Evolutionary conservation across 2,888 invertebrate genomes (phyloP).

Genomic region (Dryobota labecula): DNA sequence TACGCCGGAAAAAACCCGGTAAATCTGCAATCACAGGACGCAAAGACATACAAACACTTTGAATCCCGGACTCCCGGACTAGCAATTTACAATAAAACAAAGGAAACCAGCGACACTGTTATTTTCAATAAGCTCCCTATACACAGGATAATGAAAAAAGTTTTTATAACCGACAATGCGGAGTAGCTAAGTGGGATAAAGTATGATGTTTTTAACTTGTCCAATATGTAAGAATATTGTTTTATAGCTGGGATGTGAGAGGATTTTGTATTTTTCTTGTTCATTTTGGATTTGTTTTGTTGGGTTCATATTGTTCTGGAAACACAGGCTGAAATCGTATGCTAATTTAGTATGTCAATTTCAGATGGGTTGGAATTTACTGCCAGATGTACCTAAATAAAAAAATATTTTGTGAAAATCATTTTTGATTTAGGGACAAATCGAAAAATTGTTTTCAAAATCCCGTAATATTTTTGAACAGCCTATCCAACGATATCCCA

Average conservation of each 20-base stretch:
- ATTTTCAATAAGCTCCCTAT: constrained; percentile 86
- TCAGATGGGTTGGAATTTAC: background rate
- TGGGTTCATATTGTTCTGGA: constrained; percentile 9
- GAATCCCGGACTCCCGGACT: constrained; percentile 43
- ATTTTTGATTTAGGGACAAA: too few relatives aligned
- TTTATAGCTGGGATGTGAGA: constrained; percentile 54
- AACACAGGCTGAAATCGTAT: background rate
- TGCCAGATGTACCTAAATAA: background rate
- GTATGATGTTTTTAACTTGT: constrained; percentile 67
- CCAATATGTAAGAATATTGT: constrained; percentile 64
- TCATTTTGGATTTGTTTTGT: constrained; percentile 24
- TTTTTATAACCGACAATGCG: constrained; percentile 86
- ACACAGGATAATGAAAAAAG: constrained; percentile 87
- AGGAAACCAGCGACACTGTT: constrained; percentile 79
- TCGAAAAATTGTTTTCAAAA: too few relatives aligned
- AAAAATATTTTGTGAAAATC: too few relatives aligned
- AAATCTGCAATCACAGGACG: constrained; percentile 28
- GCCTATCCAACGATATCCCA: too few relatives aligned
- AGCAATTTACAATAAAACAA: constrained; percentile 83
- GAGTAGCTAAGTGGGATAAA: constrained; percentile 65
- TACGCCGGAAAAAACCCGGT: constrained; percentile 2
- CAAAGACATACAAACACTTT: constrained; percentile 50
- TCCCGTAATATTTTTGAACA: too few relatives aligned
- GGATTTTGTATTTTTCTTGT: constrained; percentile 41
- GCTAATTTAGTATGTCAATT: background rate